These are phyloP conservation scores for Phainopepla nitens DNA, from an alignment of 2,113 vertebrate species.

Conservation along the genomic window DNA sequence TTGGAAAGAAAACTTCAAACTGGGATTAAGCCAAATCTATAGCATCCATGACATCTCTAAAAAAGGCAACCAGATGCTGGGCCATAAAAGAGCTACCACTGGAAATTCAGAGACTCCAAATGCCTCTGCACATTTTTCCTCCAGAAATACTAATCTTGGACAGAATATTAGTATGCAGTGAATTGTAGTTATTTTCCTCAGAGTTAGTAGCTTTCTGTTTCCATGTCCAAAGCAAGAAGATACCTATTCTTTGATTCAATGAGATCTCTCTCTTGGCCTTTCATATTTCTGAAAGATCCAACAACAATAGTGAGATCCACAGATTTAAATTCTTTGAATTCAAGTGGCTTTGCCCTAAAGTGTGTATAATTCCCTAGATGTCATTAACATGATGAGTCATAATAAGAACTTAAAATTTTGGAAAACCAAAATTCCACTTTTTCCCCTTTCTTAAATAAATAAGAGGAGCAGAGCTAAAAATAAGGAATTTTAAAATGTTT, in stretches of 20 bases:
- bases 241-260: not conserved
- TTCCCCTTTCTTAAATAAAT: not conserved
- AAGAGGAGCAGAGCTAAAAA: not conserved
- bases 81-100: not conserved
- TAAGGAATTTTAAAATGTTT: not conserved
- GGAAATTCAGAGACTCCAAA: not conserved
- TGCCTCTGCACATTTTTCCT: not conserved
- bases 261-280: not conserved
- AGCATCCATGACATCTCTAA: not conserved
- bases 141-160: not conserved
- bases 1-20: slow-evolving; percentile 16
- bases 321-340: not conserved
- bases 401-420: not conserved
- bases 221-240: not conserved
- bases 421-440: not conserved
- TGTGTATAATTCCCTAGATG: not conserved
- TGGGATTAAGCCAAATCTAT: slow-evolving; percentile 23
- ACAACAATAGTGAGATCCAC: fast-evolving
- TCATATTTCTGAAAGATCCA: not conserved
- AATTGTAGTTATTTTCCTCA: not conserved
- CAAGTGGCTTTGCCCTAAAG: not conserved
- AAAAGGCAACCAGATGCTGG: not conserved
- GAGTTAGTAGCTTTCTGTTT: not conserved
- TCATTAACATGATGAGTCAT: not conserved
- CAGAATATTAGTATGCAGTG: not conserved